Evolutionary conservation across 2,113 vertebrate genomes (phyloP).

Genomic region (Arvicanthis niloticus): DNA sequence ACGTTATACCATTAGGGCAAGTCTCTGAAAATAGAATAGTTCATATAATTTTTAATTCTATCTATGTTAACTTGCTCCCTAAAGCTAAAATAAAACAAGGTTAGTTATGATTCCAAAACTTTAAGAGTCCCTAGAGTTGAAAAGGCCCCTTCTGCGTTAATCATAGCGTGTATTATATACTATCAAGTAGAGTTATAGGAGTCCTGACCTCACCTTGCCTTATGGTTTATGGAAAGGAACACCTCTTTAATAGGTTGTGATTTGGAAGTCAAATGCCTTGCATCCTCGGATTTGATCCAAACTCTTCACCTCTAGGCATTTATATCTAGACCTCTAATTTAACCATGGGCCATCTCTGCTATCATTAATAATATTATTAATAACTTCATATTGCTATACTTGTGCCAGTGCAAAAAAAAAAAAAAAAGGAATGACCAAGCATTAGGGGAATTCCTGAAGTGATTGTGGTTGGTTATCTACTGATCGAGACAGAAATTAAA

Average conservation of each 20-base stretch:
- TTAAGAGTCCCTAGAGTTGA: not conserved
- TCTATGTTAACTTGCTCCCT: not conserved
- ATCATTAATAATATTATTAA: not conserved
- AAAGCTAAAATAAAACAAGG: conserved; percentile 17
- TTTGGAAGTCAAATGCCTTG: conserved; percentile 58
- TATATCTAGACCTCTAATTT: not conserved
- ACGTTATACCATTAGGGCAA: not conserved
- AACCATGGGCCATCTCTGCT: not conserved
- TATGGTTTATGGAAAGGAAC: not conserved
- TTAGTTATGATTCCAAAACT: conserved; percentile 18
- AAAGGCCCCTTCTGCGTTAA: not conserved
- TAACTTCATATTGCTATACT: not conserved
- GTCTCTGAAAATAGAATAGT: conserved; percentile 3
- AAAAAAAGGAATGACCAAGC: not conserved
- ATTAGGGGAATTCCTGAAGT: not conserved
- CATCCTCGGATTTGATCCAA: not conserved
- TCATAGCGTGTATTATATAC: not conserved
- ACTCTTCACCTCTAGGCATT: conserved; percentile 16
- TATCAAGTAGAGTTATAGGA: not conserved
- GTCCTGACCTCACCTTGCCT: not conserved
- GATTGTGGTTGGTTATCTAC: not conserved
- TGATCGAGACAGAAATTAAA: not conserved
- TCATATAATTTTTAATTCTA: conserved; percentile 53
- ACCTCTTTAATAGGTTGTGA: not conserved
- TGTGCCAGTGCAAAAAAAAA: not conserved